These are phyloP conservation scores for Drosophila ogumai DNA, from an alignment of 1,140 invertebrate species.

Conservation along the genomic window DNA sequence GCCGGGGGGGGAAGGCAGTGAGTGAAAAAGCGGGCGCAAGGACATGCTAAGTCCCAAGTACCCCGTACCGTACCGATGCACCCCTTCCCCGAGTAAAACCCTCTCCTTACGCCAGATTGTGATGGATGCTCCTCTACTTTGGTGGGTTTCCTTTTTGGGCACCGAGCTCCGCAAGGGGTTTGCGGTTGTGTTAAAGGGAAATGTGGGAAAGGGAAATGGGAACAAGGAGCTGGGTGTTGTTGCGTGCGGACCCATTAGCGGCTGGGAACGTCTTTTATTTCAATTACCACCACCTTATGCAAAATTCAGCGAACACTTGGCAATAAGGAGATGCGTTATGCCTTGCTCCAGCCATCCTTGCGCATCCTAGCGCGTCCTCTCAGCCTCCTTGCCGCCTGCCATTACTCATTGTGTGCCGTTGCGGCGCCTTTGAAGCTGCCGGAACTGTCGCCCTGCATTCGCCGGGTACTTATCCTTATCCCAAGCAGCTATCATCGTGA, in stretches of 20 bases:
- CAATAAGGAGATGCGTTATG: slow-evolving; percentile 43
- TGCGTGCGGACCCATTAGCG: slow-evolving; percentile 60
- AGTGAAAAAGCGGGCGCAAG: neutral
- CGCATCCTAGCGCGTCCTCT: slow-evolving; percentile 21
- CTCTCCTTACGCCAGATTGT: slow-evolving; percentile 38
- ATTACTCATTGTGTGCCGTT: slow-evolving; percentile 52
- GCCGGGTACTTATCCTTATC: slow-evolving; percentile 36
- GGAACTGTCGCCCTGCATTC: slow-evolving; percentile 39
- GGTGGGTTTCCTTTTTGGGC: slow-evolving; percentile 8
- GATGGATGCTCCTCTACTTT: slow-evolving; percentile 46
- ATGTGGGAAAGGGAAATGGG: neutral
- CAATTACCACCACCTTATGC: slow-evolving; percentile 71
- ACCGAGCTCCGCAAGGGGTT: slow-evolving; percentile 12
- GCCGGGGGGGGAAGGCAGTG: slow-evolving; percentile 13
- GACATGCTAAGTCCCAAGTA: slow-evolving; percentile 41
- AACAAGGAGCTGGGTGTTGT: slow-evolving; percentile 14
- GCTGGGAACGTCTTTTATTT: slow-evolving; percentile 71
- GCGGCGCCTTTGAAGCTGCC: slow-evolving; percentile 33
- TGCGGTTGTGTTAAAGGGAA: slow-evolving; percentile 22
- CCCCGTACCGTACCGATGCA: neutral
- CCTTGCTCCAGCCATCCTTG: slow-evolving; percentile 29
- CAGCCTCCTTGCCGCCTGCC: slow-evolving; percentile 10
- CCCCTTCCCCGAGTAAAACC: slow-evolving; percentile 1
- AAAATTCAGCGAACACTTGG: slow-evolving; percentile 59
- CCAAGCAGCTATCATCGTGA: slow-evolving; percentile 12